Conservation (phyloP, 2,797 vertebrate species). For the Rhinichthys osculus region DNA sequence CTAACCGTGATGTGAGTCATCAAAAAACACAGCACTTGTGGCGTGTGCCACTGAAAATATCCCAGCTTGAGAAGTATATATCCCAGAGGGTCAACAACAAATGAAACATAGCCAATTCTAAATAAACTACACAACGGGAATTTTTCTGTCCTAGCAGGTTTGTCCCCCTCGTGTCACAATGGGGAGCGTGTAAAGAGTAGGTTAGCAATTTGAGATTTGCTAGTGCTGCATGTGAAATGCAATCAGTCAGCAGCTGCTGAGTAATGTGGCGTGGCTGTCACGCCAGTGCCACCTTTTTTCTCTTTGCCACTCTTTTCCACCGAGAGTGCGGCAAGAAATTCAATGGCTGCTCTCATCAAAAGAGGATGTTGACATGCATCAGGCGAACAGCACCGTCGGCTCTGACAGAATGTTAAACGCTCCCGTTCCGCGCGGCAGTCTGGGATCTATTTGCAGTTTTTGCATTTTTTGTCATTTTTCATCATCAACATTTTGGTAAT, state of each 20-base stretch:
- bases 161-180: constrained; percentile 63
- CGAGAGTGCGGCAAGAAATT: constrained; percentile 62
- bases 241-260: constrained; percentile 72
- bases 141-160: constrained; percentile 35
- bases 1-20: not conserved
- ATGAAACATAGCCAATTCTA: constrained; percentile 39
- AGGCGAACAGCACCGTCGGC: constrained; percentile 48
- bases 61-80: constrained; percentile 13
- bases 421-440: constrained; percentile 3
- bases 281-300: constrained; percentile 46
- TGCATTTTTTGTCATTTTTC: constrained; percentile 48
- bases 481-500: constrained; percentile 48
- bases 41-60: not conserved
- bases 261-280: constrained; percentile 68
- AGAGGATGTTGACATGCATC: constrained; percentile 61
- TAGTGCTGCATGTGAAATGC: constrained; percentile 67
- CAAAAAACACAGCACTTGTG: constrained; percentile 20
- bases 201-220: constrained; percentile 70
- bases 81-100: constrained; percentile 45
- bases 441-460: constrained; percentile 39
- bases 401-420: constrained; percentile 60
- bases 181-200: constrained; percentile 61
- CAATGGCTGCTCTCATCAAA: constrained; percentile 67
- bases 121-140: constrained; percentile 21
- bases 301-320: constrained; percentile 48